Evolutionary conservation across 2,797 vertebrate species (phyloP), one percentile per base, ranked within the genome.

Genomic region (Rallus crepitans): DNA sequence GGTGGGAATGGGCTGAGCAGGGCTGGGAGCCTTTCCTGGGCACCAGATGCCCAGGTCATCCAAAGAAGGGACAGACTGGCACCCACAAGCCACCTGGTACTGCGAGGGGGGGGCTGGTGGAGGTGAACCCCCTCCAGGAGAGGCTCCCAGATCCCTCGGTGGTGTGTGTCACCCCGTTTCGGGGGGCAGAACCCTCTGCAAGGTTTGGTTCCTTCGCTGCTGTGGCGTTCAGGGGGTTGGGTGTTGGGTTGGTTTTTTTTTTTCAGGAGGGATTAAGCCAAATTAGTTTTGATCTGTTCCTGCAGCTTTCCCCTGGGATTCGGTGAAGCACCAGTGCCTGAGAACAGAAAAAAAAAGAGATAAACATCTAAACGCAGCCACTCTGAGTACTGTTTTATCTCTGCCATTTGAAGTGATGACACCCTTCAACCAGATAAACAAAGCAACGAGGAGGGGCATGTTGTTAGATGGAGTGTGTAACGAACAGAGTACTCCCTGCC

Each of bases 381-480:
- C 86, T 57, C 48, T 8, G 59, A 82, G 76, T 28, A 27, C 56
- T 59, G 15, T 81, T 87, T 94, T 89, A 82, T 68, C 88, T 79
- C 59, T 82, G 85, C 79, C 92, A 80, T 70, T 82, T 45, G 70
- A 68, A 90, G 92, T 59, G 90, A 27, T 89, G 80, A 82, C 94
- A 83, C 52, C 88, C 89, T 86, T 91, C 94, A 89, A 88, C 45
- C 92, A 77, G 90, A 75, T 76, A 87, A 92, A 94, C 78, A 94
- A 92, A 89, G 78, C 81, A 31, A 21, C 39, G 76, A 89, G 92
- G 92, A 95, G 94, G 95, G 87, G 91, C 91, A 45, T 15, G 66
- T 53, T 80, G 87, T 71, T 80, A 91, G 90, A 78, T 94, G 90
- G 83, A 93, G 88, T 71, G 88, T 65, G 82, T 63, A 85, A 70